phyloP scores from a whole-genome alignment of 2,888 invertebrate species.

The Stomorhina lunata region DNA sequence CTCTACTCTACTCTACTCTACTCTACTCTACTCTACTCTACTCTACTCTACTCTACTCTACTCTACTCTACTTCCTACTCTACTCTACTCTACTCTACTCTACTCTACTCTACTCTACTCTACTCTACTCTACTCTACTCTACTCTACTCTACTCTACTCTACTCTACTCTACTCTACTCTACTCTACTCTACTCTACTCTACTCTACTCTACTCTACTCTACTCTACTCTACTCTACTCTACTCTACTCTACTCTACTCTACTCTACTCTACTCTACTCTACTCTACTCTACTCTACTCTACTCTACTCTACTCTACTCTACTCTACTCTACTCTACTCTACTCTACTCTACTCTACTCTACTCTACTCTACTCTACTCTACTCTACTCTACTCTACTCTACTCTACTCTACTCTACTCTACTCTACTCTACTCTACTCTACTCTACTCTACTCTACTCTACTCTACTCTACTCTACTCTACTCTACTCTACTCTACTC shows the following conservation, averaged over 20 bases:
- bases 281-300: constrained; percentile 3
- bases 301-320: constrained; percentile 3
- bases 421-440: constrained; percentile 14
- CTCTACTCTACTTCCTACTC: not conserved
- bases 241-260: constrained; percentile 14
- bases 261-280: constrained; percentile 15
- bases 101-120: constrained; percentile 45
- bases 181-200: constrained; percentile 20
- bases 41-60: no score
- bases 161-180: constrained; percentile 29
- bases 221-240: constrained; percentile 37
- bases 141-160: constrained; percentile 19
- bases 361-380: constrained; percentile 14
- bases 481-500: constrained; percentile 34
- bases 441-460: constrained; percentile 14
- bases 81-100: constrained; percentile 38
- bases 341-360: constrained; percentile 14
- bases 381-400: constrained; percentile 14
- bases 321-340: constrained; percentile 12
- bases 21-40: no score
- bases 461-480: constrained; percentile 26
- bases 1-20: no score
- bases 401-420: constrained; percentile 11
- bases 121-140: constrained; percentile 42
- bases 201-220: constrained; percentile 34